Evolutionary conservation across 53 echinoderm and acorn worm genomes (phyloP).

Genomic region (Echinarachnius parma): DNA sequence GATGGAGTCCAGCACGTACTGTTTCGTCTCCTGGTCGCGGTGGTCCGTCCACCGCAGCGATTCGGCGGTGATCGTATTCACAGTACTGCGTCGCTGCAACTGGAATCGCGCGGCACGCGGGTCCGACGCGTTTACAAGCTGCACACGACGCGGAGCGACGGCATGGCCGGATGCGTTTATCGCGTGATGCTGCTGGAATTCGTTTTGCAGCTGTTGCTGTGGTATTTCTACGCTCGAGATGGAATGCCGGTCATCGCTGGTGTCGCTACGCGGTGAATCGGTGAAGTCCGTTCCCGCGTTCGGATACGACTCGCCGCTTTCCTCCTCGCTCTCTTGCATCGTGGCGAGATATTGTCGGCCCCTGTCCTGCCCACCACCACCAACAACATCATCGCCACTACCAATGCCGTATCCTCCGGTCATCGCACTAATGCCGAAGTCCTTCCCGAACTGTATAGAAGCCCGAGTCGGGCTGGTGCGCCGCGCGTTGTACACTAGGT

Average conservation of each 20-base stretch:
- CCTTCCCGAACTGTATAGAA: slow-evolving; percentile 31
- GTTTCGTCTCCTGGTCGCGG: slow-evolving; percentile 3
- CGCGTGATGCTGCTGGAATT: background rate
- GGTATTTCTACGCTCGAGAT: background rate
- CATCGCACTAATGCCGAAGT: slow-evolving; percentile 9
- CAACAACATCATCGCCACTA: too few species aligned
- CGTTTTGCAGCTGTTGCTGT: too few species aligned
- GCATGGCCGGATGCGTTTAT: background rate
- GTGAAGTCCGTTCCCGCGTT: slow-evolving; percentile 3
- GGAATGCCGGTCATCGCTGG: slow-evolving; percentile 15
- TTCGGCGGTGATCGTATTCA: background rate
- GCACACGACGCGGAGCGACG: too few species aligned
- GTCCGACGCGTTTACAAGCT: too few species aligned
- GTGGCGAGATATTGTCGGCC: slow-evolving; percentile 1
- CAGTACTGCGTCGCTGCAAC: background rate
- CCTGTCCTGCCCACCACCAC: background rate
- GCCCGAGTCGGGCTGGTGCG: slow-evolving; percentile 38
- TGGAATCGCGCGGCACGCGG: background rate
- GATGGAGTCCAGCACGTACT: background rate
- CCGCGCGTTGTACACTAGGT: background rate
- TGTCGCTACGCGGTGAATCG: background rate
- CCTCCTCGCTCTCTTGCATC: slow-evolving; percentile 26
- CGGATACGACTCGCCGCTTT: slow-evolving; percentile 10
- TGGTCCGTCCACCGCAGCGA: background rate
- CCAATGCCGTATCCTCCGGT: too few species aligned